Evolutionary conservation across 1,140 invertebrate genomes (phyloP).

Genomic region (Musca domestica): DNA sequence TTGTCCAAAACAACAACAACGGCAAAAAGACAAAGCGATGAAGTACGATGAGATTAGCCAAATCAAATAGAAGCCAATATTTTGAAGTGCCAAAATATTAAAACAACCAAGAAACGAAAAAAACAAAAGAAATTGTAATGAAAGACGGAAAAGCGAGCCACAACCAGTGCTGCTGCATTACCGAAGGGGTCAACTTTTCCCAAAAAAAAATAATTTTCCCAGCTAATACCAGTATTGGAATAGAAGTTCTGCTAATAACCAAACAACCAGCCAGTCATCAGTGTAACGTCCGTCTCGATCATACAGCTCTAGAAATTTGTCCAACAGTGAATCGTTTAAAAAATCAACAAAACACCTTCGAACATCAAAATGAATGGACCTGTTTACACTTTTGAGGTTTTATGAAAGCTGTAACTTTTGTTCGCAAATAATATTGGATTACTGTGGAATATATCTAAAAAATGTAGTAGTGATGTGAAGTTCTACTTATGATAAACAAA

Average conservation of each 20-base stretch:
- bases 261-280: conserved; percentile 21
- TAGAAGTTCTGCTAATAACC: conserved; percentile 12
- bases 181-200: neutral
- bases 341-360: neutral
- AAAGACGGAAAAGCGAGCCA: neutral
- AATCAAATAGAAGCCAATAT: conserved; percentile 50
- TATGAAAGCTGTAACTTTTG: conserved; percentile 10
- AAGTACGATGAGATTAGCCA: conserved; percentile 38
- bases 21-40: too few species aligned
- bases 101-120: conserved; percentile 13
- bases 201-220: conserved; percentile 3
- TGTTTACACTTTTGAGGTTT: conserved; percentile 34
- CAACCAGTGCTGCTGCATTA: too few species aligned
- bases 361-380: neutral
- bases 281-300: conserved; percentile 46
- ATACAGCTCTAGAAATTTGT: conserved; percentile 39
- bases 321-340: too few species aligned
- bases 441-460: conserved; percentile 1
- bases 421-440: neutral
- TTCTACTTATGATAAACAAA: too few species aligned
- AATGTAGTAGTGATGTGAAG: neutral
- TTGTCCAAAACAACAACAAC: conserved; percentile 14
- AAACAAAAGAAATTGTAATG: conserved; percentile 15
- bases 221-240: conserved; percentile 1
- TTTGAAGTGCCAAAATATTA: conserved; percentile 25